These are phyloP conservation scores for Pocillopora grandis DNA, from an alignment of 92 coral and sea anemone genomes.

Conservation along the genomic window DNA sequence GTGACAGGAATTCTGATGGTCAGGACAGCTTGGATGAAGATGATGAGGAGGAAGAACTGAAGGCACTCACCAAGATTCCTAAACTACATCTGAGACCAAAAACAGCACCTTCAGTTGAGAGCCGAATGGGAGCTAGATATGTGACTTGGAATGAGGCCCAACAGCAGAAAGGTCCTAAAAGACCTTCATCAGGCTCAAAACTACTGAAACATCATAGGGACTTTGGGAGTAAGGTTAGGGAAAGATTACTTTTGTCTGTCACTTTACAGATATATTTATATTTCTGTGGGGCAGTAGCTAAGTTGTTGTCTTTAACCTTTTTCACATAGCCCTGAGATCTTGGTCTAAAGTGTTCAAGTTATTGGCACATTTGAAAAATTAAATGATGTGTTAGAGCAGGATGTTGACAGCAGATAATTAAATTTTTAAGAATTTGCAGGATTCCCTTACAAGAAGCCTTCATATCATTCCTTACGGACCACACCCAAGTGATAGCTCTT, in stretches of 20 bases:
- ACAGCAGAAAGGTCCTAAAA: constrained; percentile 36
- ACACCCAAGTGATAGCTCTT: constrained; percentile 29
- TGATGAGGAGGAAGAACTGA: constrained; percentile 58
- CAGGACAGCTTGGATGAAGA: constrained; percentile 48
- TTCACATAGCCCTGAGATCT: background rate
- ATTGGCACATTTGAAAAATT: background rate
- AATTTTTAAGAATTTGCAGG: constrained; percentile 14
- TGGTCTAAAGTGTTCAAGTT: background rate
- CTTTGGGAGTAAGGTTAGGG: background rate
- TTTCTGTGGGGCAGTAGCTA: background rate
- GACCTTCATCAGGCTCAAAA: constrained; percentile 58
- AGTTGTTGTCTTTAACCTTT: background rate
- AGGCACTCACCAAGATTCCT: constrained; percentile 65
- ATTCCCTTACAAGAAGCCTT: constrained; percentile 52
- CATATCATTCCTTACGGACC: constrained; percentile 70
- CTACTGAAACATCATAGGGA: constrained; percentile 20
- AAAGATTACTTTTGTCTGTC: background rate
- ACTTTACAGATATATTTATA: background rate
- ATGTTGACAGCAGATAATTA: background rate
- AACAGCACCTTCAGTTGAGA: constrained; percentile 87
- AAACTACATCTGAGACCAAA: constrained; percentile 90
- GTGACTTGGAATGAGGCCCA: constrained; percentile 96
- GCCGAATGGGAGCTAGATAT: constrained; percentile 70
- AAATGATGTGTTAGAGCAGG: background rate
- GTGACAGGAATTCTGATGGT: constrained; percentile 40